Evolutionary conservation across 2,113 vertebrate species (phyloP), one percentile per base, ranked within the genome.

Genomic region (Sarotherodon lohbergeri): DNA sequence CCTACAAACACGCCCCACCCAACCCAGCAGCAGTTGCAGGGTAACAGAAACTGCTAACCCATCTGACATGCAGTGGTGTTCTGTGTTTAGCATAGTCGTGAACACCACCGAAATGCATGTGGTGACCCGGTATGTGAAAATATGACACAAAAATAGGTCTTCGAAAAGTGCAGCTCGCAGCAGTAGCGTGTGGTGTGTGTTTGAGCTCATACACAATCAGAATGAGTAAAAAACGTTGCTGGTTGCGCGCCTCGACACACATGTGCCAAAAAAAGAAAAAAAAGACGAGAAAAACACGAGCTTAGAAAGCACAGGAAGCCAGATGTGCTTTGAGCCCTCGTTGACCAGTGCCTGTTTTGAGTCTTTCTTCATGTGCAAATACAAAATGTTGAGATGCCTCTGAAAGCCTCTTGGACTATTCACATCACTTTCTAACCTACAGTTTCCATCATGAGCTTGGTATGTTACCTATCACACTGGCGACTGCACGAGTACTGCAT

Each of bases 151-250:
- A 90, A 88, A 46, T 52, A 81, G 55, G 57, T 87, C 34, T 84
- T 48, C 41, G 32, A 56, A 50, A 89, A 89, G 7, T 78, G 80
- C 24, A 78, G 87, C 39, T 80, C 63, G 22, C 55, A 71, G 36
- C 43, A 81, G 86, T 80, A 84, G 86, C 46, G 9, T 82, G 91
- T 73, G 66, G 14, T 50, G 66, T 22, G 41, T 78, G 54, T 29
- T 5, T 55, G 86, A 36, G 85, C 54, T 68, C 54, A 92, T 66
- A 83, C 86, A 89, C 57, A 83, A 90, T 91, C 63, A 78, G 76
- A 81, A 87, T 59, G 84, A 90, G 85, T 93, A 94, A 32, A 94
- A 95, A 95, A 95, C 19, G 32, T 92, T 96, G 95, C 95, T 95
- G 95, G 95, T 95, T 94, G 90, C 6, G 90, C n/a, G 84, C 61